phyloP scores from a whole-genome alignment of 2,797 vertebrate species.

The Esox masquinongy region DNA sequence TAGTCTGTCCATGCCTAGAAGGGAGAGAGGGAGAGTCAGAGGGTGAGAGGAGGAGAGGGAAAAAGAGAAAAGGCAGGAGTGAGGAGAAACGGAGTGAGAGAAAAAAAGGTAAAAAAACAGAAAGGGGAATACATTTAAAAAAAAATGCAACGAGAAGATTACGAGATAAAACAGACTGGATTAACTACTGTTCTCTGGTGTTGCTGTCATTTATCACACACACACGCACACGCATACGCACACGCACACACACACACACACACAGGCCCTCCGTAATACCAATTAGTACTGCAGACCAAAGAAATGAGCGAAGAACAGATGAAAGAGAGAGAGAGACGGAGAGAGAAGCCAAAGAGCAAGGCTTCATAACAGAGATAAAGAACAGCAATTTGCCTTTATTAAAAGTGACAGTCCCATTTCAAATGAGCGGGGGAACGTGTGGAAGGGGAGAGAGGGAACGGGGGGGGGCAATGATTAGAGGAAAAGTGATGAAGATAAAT shows the following conservation, averaged over 20 bases:
- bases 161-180: background rate
- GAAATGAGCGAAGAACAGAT: background rate
- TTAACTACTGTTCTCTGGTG: conserved; percentile 1
- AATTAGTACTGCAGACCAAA: conserved; percentile 33
- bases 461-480: conserved; percentile 4
- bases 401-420: conserved; percentile 64
- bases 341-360: background rate
- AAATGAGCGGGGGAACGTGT: conserved; percentile 17
- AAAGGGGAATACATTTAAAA: background rate
- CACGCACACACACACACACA: too few species aligned
- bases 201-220: conserved; percentile 20
- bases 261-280: conserved; percentile 12
- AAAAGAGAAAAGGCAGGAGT: background rate
- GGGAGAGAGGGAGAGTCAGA: background rate
- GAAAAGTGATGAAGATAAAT: conserved; percentile 47
- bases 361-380: background rate
- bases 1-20: conserved; percentile 85
- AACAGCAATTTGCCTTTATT: conserved; percentile 51
- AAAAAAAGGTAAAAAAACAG: background rate
- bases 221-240: background rate
- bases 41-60: background rate
- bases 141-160: background rate
- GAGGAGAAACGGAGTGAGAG: background rate
- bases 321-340: background rate
- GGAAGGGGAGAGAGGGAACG: background rate